Conservation (phyloP, 2,888 invertebrate genomes). For the Tipula lateralis region DNA sequence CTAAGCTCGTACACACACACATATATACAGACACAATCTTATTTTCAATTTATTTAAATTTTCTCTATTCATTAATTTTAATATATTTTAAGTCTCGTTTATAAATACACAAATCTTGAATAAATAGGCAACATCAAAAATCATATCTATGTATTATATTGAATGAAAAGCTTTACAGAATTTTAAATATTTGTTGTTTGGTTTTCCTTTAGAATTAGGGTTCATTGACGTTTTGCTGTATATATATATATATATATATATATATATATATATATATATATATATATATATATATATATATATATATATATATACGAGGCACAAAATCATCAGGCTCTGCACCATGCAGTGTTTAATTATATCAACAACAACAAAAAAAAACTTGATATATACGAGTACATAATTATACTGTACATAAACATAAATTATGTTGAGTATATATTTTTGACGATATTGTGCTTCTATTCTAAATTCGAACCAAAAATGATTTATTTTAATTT, state of each 20-base stretch:
- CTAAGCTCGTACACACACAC: background rate
- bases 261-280: background rate
- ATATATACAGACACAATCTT: background rate
- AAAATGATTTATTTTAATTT: background rate
- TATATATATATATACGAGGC: background rate
- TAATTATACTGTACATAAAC: too few relatives aligned
- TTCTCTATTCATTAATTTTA: background rate
- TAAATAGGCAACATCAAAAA: background rate
- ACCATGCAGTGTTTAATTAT: background rate
- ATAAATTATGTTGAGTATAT: background rate
- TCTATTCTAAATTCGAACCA: background rate
- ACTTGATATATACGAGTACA: background rate
- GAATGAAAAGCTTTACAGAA: background rate
- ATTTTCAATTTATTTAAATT: constrained; percentile 4
- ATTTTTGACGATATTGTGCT: background rate
- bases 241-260: background rate
- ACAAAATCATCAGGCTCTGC: background rate
- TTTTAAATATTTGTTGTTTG: background rate
- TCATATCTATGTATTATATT: background rate
- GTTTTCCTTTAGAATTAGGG: background rate
- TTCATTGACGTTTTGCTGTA: background rate
- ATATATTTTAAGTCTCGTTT: background rate
- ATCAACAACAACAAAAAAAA: background rate
- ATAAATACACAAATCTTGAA: background rate
- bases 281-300: background rate